A percentile compares a stretch with the other conserved stretches of the same genome.
These are phyloP conservation scores for Heliornis fulica DNA, from an alignment of 2,113 vertebrate genomes.

Conservation along the genomic window DNA sequence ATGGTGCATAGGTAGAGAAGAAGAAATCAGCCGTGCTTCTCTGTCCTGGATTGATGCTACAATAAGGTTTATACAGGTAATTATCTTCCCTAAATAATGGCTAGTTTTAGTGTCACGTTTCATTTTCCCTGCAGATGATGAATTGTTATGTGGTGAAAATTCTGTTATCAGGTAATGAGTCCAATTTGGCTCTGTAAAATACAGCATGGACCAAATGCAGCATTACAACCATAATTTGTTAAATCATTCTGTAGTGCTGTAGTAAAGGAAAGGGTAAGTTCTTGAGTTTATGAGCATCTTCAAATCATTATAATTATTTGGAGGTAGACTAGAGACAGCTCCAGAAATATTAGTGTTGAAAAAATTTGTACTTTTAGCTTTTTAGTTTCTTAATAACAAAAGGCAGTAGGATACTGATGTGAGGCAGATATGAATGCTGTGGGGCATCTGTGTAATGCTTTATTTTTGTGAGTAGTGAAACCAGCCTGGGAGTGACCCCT, in stretches of 20 bases:
- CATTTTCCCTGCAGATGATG: not conserved
- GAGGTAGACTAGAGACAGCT: not conserved
- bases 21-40: not conserved
- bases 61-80: not conserved
- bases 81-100: not conserved
- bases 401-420: not conserved
- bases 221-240: not conserved
- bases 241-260: not conserved
- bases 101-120: not conserved
- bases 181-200: not conserved
- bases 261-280: not conserved
- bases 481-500: not conserved
- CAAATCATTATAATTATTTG: not conserved
- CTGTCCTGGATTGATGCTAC: not conserved
- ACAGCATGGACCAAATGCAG: not conserved
- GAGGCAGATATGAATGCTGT: fast-evolving
- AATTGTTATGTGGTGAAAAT: not conserved
- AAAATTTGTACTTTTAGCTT: not conserved
- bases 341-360: not conserved
- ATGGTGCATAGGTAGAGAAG: not conserved
- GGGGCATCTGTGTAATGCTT: not conserved
- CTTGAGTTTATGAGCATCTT: not conserved
- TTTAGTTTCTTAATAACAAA: not conserved
- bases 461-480: not conserved
- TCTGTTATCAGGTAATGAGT: not conserved